These are phyloP conservation scores for Drosophila mulleri DNA, from an alignment of 2,888 invertebrate genomes.

Conservation along the genomic window DNA sequence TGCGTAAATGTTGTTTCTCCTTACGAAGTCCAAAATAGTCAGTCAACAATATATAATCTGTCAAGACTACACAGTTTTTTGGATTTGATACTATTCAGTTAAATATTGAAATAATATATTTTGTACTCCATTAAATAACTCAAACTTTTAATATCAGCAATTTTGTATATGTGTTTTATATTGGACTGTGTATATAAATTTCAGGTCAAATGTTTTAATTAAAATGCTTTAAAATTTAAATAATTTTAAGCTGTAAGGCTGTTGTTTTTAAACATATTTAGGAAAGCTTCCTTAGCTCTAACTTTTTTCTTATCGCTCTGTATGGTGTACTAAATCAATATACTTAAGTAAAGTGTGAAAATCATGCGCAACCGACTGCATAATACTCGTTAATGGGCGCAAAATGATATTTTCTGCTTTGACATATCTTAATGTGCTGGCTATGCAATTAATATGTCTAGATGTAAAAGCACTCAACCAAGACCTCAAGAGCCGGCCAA, in stretches of 20 bases:
- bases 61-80: too few relatives aligned
- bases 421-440: too few relatives aligned
- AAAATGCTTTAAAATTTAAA: neutral
- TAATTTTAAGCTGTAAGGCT: neutral
- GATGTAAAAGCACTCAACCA: too few relatives aligned
- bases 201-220: neutral
- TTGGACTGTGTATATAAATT: neutral
- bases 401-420: too few relatives aligned
- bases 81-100: neutral
- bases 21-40: neutral
- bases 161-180: neutral
- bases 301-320: neutral
- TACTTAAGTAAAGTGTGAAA: neutral
- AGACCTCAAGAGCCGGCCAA: neutral
- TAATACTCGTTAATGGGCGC: neutral
- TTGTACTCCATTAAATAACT: too few relatives aligned
- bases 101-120: neutral
- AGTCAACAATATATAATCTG: neutral
- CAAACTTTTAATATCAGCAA: neutral
- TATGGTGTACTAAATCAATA: slow-evolving; percentile 14
- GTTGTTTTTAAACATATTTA: neutral
- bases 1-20: neutral
- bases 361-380: neutral
- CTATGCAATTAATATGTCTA: too few relatives aligned
- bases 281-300: neutral